Conservation (phyloP, 35 echinoderm and acorn worm genomes). For the Ophioderma brevispina region DNA sequence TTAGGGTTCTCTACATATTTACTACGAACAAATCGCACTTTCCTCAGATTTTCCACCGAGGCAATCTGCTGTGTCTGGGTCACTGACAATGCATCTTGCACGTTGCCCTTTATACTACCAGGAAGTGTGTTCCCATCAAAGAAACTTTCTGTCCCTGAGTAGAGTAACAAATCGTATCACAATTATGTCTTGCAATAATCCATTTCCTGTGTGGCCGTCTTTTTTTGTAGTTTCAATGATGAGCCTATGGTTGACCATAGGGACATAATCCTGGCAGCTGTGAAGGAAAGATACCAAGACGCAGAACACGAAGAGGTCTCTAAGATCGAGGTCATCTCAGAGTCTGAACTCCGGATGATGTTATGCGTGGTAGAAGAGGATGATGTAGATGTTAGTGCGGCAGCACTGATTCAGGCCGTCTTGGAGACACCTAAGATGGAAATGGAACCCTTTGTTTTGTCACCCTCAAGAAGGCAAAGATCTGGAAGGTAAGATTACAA, state of each 20-base stretch:
- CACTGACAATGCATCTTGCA: too few relatives aligned
- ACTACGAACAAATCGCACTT: too few relatives aligned
- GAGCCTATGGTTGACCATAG: slow-evolving; percentile 83
- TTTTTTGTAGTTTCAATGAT: slow-evolving; percentile 88
- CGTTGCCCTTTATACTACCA: too few relatives aligned
- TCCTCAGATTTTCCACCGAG: too few relatives aligned
- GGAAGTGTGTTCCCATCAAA: too few relatives aligned
- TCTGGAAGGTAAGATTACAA: slow-evolving; percentile 32
- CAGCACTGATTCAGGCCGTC: neutral
- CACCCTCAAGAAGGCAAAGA: slow-evolving; percentile 78
- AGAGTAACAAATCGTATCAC: too few relatives aligned
- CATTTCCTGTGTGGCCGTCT: too few relatives aligned
- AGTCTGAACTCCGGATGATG: slow-evolving; percentile 38
- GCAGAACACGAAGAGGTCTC: slow-evolving; percentile 33
- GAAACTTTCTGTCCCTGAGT: too few relatives aligned
- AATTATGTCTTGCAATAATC: too few relatives aligned
- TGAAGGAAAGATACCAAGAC: slow-evolving; percentile 82
- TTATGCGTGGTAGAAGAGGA: slow-evolving; percentile 52
- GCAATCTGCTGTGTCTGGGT: too few relatives aligned
- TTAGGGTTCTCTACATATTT: too few relatives aligned
- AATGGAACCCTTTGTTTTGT: slow-evolving; percentile 69
- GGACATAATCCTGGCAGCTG: slow-evolving; percentile 76
- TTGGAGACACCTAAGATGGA: neutral
- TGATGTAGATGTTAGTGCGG: neutral
- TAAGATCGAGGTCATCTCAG: slow-evolving; percentile 42